phyloP scores from a whole-genome alignment of 2,797 vertebrate species.

The Artibeus jamaicensis region DNA sequence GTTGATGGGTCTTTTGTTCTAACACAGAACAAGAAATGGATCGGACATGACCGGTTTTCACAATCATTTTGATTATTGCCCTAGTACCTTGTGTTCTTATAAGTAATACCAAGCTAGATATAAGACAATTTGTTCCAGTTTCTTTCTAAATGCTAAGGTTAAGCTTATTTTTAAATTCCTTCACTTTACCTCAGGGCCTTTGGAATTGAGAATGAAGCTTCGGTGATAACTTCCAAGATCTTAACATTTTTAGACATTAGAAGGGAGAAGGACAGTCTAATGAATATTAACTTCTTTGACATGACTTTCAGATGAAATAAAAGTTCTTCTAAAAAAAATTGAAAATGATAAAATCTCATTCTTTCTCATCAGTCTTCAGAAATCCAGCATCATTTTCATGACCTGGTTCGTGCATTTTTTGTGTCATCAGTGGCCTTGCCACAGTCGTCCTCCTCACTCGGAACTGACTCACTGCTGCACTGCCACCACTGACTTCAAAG shows the following conservation, averaged over 20 bases:
- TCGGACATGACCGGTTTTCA: not conserved
- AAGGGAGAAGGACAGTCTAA: not conserved
- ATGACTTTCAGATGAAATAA: slow-evolving; percentile 37
- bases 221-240: not conserved
- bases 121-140: slow-evolving; percentile 24
- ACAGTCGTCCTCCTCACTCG: not conserved
- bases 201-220: slow-evolving; percentile 32
- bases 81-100: slow-evolving; percentile 1
- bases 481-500: not conserved
- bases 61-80: slow-evolving; percentile 6
- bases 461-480: not conserved
- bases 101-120: slow-evolving; percentile 9
- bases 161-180: slow-evolving; percentile 36
- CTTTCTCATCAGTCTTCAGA: slow-evolving; percentile 2
- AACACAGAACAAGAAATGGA: slow-evolving; percentile 12
- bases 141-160: slow-evolving; percentile 51
- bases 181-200: slow-evolving; percentile 4
- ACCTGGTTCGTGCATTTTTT: not conserved
- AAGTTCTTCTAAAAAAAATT: not conserved
- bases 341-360: slow-evolving; percentile 11
- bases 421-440: too few species aligned
- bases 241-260: not conserved
- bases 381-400: slow-evolving; percentile 22
- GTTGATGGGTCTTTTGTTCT: not conserved
- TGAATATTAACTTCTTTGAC: not conserved